Evolutionary conservation across 2,113 vertebrate genomes (phyloP).

Genomic region (Acrocephalus arundinaceus): DNA sequence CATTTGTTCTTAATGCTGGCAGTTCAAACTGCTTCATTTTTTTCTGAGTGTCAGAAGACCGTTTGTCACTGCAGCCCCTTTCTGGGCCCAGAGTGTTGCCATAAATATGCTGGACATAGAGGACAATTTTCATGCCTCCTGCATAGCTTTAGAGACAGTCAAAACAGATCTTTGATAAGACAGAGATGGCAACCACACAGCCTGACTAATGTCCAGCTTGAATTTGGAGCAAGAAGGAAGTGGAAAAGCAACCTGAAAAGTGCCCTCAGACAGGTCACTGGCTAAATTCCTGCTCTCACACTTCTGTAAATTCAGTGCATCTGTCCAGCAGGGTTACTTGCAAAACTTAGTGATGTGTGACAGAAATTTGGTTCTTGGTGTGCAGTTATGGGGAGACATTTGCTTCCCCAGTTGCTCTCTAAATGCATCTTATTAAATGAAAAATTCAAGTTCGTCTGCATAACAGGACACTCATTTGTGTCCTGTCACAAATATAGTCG

Average conservation of each 20-base stretch:
- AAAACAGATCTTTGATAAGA: slow-evolving; percentile 37
- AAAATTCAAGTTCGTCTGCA: background rate
- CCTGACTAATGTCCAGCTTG: background rate
- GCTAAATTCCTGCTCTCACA: background rate
- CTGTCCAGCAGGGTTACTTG: background rate
- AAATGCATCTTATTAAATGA: background rate
- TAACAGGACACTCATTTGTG: background rate
- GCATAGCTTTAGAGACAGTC: slow-evolving; percentile 25
- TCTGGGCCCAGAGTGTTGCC: background rate
- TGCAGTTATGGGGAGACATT: background rate
- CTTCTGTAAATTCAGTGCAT: background rate
- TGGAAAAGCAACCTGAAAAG: background rate
- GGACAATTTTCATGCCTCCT: background rate
- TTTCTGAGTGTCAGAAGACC: background rate
- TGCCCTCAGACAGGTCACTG: background rate
- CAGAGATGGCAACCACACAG: slow-evolving; percentile 15
- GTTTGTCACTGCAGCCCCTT: background rate
- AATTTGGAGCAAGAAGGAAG: background rate
- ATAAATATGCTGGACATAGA: background rate
- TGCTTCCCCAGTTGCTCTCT: background rate
- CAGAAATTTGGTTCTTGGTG: background rate
- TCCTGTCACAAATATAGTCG: background rate
- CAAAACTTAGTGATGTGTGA: background rate
- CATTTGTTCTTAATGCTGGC: background rate
- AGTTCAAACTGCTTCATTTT: background rate